Percentiles rank a stretch among this genome's conserved stretches.
These are phyloP conservation scores for Platycnemis pennipes DNA, from an alignment of 2,888 invertebrate genomes.

Conservation along the genomic window DNA sequence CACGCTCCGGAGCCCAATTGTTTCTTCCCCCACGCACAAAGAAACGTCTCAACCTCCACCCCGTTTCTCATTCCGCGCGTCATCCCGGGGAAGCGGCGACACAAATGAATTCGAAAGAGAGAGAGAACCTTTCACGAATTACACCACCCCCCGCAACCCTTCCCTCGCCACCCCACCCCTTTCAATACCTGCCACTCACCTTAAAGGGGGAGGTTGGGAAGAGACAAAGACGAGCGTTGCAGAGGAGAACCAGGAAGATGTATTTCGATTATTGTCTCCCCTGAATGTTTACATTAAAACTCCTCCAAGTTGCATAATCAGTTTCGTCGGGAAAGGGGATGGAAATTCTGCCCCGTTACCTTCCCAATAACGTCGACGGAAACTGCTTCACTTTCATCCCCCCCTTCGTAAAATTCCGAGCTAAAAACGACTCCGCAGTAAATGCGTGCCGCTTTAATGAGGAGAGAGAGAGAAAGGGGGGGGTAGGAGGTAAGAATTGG, in stretches of 20 bases:
- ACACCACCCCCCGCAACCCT: background rate
- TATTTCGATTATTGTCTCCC: conserved; percentile 43
- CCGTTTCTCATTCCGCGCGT: background rate
- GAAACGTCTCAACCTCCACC: background rate
- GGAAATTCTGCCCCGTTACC: conserved; percentile 35
- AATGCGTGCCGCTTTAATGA: conserved; percentile 44
- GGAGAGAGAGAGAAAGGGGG: background rate
- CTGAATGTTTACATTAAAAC: conserved; percentile 36
- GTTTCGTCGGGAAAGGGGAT: conserved; percentile 38
- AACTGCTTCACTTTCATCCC: background rate
- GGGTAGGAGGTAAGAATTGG: background rate
- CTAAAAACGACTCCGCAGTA: background rate
- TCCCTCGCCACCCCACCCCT: background rate
- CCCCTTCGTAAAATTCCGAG: background rate
- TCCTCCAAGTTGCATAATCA: conserved; percentile 61
- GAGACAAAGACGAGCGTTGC: background rate
- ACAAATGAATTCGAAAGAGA: conserved; percentile 32
- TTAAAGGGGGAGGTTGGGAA: background rate
- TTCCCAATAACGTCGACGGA: conserved; percentile 24
- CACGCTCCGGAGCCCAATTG: conserved; percentile 13
- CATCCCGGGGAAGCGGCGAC: background rate
- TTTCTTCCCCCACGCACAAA: background rate
- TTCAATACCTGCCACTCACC: conserved; percentile 36
- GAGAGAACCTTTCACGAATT: conserved; percentile 7
- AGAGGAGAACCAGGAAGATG: conserved; percentile 25